Evolutionary conservation across 2,797 vertebrate genomes (phyloP), one percentile per base, ranked within the genome.

Genomic region (Fringilla coelebs): DNA sequence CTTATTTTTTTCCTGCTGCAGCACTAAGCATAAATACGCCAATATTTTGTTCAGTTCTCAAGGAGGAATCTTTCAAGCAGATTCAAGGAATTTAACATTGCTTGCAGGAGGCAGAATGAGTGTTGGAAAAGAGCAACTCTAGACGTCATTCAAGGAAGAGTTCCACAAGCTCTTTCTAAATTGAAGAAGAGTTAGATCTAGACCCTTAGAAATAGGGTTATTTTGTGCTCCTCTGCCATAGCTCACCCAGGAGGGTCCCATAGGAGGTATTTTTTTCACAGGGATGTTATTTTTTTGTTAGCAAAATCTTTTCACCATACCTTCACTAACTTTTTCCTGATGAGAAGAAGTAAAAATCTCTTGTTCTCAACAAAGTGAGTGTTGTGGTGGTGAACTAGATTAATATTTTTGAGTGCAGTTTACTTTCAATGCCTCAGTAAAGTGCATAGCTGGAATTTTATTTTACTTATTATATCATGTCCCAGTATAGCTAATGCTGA

Each of bases 351-450:
- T n/a, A 52, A 88, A 85, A 88, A 77, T 48, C 20, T 62, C 38
- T 36, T 32, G 3, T 25, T 40, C 12, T 76, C 17, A 61, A 77
- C 10, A 57, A 46, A 29, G 1, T 46, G 6, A 0, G 0, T 49
- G 19, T 19, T 2, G 2, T 41, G 14, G 14, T n/a, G 11, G 8
- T 71, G 16, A 61, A 49, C 2, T 11, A 10, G 29, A n/a, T 48
- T 55, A 49, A 2, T 38, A 45, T 60, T 83, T 92, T 31, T 63
- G 12, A 57, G 8, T 41, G 26, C 2, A 67, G 7, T n/a, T 80
- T 32, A 20, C 5, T 62, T 79, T 28, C 9, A 45, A 18, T 20
- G 45, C 4, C 7, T 7, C 32, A 40, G 13, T 41, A n/a, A 77
- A 71, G 18, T 46, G 16, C 21, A 13, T 0, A 72, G 21, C 2